A percentile compares a stretch with the other conserved stretches of the same genome.
These are phyloP conservation scores for Coenobita brevimanus DNA, from an alignment of 1,140 invertebrate genomes.

Conservation along the genomic window DNA sequence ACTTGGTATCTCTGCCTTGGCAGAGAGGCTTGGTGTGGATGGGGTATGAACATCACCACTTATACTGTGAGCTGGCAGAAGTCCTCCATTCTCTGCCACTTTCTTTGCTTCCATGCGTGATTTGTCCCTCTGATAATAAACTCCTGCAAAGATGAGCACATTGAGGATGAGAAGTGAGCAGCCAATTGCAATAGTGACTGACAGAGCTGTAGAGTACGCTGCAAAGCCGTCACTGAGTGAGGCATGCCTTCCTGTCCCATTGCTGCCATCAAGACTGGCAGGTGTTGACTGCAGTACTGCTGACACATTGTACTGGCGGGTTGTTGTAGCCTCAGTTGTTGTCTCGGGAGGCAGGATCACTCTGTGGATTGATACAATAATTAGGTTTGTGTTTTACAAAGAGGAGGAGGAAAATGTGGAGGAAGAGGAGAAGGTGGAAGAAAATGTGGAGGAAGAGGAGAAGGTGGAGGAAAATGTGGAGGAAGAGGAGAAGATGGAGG, in stretches of 20 bases:
- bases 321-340: conserved; percentile 68
- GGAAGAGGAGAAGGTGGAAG: too few relatives aligned
- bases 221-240: conserved; percentile 71
- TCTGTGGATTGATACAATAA: conserved; percentile 53
- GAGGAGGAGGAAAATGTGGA: too few relatives aligned
- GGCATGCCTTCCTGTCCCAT: conserved; percentile 41
- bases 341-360: conserved; percentile 68
- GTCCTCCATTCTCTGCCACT: conserved; percentile 65
- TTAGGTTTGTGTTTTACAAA: too few relatives aligned
- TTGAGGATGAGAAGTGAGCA: conserved; percentile 92
- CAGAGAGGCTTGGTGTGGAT: conserved; percentile 42
- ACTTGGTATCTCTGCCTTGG: conserved; percentile 49
- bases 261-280: conserved; percentile 41
- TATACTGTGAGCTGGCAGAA: conserved; percentile 67
- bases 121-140: conserved; percentile 95
- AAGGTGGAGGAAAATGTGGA: too few relatives aligned
- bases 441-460: too few relatives aligned
- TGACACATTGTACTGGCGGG: conserved; percentile 69
- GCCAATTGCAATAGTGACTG: conserved; percentile 93
- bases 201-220: conserved; percentile 89
- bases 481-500: too few relatives aligned
- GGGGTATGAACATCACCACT: conserved; percentile 65
- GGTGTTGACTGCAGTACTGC: conserved; percentile 68
- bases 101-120: conserved; percentile 69
- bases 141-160: conserved; percentile 92